These are phyloP conservation scores for Agrypnia vestita DNA, from an alignment of 1,140 invertebrate species.

Conservation along the genomic window DNA sequence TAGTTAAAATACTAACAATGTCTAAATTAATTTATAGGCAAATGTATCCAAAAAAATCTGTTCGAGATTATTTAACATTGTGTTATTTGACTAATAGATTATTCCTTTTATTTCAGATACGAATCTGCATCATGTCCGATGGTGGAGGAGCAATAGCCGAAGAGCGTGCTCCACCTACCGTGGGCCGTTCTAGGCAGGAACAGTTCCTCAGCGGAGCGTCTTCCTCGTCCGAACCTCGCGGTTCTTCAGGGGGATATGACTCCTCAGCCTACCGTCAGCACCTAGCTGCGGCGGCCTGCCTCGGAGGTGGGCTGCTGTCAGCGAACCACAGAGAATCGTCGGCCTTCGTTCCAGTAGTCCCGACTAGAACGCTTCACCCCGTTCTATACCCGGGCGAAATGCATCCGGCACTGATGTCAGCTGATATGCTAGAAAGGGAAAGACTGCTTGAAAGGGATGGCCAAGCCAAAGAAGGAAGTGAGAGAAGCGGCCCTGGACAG, in stretches of 20 bases:
- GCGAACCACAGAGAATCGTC: conserved; percentile 82
- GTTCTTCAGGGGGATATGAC: conserved; percentile 74
- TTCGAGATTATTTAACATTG: no score
- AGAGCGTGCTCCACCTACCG: conserved; percentile 64
- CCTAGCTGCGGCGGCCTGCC: conserved; percentile 70
- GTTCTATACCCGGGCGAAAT: conserved; percentile 80
- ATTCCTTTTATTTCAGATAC: conserved; percentile 32
- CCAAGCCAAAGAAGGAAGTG: conserved; percentile 69
- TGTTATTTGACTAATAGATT: neutral
- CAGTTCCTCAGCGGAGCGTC: conserved; percentile 73
- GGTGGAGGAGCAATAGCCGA: conserved; percentile 57
- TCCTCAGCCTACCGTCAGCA: conserved; percentile 81
- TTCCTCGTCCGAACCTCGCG: conserved; percentile 66
- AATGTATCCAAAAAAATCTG: no score
- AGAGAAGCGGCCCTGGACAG: conserved; percentile 66
- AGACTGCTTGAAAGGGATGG: conserved; percentile 72
- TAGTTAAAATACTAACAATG: no score
- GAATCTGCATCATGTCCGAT: conserved; percentile 51
- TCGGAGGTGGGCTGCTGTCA: conserved; percentile 67
- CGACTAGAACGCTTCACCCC: conserved; percentile 79
- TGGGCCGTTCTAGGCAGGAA: conserved; percentile 72
- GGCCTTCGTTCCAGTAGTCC: conserved; percentile 88
- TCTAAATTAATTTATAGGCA: no score
- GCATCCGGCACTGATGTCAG: conserved; percentile 73
- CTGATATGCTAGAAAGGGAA: conserved; percentile 73